Conservation (phyloP, 2,797 vertebrate species). For the Pampus argenteus region DNA sequence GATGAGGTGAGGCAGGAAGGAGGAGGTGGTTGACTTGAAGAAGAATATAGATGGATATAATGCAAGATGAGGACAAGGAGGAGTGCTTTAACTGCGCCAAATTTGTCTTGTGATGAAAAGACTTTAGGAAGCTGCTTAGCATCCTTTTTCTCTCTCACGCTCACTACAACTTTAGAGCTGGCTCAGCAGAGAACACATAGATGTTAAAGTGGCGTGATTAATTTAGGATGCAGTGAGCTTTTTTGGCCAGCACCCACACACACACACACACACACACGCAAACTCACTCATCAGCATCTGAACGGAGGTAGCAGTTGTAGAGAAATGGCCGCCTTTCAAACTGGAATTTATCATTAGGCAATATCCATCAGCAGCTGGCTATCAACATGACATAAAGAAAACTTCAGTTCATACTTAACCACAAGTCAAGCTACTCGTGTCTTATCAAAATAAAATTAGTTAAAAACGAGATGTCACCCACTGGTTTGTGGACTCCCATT, state of each 20-base stretch:
- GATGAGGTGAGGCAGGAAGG: constrained; percentile 27
- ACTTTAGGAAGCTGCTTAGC: constrained; percentile 62
- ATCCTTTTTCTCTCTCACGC: constrained; percentile 47
- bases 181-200: constrained; percentile 77
- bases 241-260: constrained; percentile 35
- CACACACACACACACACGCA: constrained; percentile 13
- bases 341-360: constrained; percentile 22
- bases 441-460: constrained; percentile 1
- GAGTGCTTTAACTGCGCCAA: constrained; percentile 36
- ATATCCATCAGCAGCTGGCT: constrained; percentile 32
- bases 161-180: constrained; percentile 71
- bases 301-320: constrained; percentile 41
- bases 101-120: constrained; percentile 37
- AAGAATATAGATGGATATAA: constrained; percentile 15
- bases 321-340: constrained; percentile 57
- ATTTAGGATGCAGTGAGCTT: constrained; percentile 72
- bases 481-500: too few species aligned
- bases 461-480: too few species aligned
- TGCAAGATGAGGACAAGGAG: constrained; percentile 34
- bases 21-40: constrained; percentile 1
- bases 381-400: constrained; percentile 37
- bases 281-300: constrained; percentile 24
- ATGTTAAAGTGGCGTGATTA: constrained; percentile 77
- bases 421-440: constrained; percentile 26
- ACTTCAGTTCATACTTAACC: constrained; percentile 43